Conservation (phyloP, 2,113 vertebrate species). For the Solea senegalensis region DNA sequence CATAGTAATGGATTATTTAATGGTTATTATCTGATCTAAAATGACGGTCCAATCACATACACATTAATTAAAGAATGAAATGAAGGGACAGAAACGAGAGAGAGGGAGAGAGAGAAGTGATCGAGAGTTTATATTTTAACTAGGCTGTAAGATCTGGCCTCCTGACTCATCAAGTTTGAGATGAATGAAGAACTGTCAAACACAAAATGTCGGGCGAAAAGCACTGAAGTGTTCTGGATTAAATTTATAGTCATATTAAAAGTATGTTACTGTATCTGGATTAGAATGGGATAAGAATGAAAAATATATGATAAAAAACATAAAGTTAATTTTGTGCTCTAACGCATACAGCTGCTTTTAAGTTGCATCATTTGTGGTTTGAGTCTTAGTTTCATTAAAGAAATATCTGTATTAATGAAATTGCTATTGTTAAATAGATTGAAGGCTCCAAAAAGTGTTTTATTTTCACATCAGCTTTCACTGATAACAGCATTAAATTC, state of each 20-base stretch:
- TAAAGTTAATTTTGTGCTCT: no score
- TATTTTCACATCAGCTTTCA: neutral
- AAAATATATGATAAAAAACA: no score
- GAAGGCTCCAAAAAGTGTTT: neutral
- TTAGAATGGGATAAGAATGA: neutral
- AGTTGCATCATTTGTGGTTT: neutral
- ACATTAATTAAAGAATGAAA: conserved; percentile 12
- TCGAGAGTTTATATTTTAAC: conserved; percentile 76
- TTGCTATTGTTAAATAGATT: neutral
- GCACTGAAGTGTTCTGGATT: neutral
- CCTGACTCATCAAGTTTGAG: conserved; percentile 61
- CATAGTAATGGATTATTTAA: conserved; percentile 18
- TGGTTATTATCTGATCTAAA: neutral
- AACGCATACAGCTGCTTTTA: no score
- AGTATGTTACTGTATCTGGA: neutral
- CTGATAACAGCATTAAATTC: no score
- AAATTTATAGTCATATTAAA: neutral
- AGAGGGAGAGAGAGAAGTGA: conserved; percentile 11
- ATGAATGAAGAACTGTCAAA: conserved; percentile 42
- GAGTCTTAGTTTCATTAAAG: neutral
- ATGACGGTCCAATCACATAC: neutral
- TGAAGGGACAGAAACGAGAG: neutral
- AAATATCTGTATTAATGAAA: neutral
- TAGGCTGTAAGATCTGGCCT: conserved; percentile 27
- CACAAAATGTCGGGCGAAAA: neutral